A percentile compares a stretch with the other conserved stretches of the same genome.
These are phyloP conservation scores for Falco biarmicus DNA, from an alignment of 2,797 vertebrate genomes.

Conservation along the genomic window DNA sequence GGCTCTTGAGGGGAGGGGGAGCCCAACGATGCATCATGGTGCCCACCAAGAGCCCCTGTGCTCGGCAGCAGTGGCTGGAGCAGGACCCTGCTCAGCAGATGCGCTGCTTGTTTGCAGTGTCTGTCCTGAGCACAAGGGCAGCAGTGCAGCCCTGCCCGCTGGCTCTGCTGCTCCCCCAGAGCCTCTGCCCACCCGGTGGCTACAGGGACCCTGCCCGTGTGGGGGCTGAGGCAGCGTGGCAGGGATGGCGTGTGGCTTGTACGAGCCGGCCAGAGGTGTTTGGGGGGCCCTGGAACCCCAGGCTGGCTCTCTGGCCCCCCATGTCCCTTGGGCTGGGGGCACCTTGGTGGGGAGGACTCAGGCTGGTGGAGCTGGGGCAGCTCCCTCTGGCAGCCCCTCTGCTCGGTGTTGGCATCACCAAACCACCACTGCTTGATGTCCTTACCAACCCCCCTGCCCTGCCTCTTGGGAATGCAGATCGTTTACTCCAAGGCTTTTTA, in stretches of 20 bases:
- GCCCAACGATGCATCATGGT: not conserved
- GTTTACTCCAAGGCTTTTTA: not conserved
- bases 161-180: not conserved
- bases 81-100: not conserved
- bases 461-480: not conserved
- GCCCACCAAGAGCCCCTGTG: rapidly evolving
- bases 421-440: rapidly evolving
- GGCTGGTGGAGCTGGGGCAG: too few species aligned
- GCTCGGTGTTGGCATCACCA: rapidly evolving
- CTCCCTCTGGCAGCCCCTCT: not conserved
- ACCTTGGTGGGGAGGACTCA: not conserved
- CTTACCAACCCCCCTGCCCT: rapidly evolving
- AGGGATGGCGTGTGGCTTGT: not conserved
- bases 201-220: rapidly evolving
- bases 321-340: rapidly evolving
- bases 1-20: not conserved
- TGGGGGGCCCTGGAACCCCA: not conserved
- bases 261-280: not conserved
- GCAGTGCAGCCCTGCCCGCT: not conserved
- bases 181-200: not conserved
- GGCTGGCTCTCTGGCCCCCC: not conserved
- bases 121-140: not conserved
- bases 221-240: too few species aligned
- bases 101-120: not conserved
- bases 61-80: rapidly evolving